Percentiles rank a stretch among this genome's conserved stretches.
phyloP scores from a whole-genome alignment of 1,140 invertebrate species.

The Neoseiulus cucumeris region DNA sequence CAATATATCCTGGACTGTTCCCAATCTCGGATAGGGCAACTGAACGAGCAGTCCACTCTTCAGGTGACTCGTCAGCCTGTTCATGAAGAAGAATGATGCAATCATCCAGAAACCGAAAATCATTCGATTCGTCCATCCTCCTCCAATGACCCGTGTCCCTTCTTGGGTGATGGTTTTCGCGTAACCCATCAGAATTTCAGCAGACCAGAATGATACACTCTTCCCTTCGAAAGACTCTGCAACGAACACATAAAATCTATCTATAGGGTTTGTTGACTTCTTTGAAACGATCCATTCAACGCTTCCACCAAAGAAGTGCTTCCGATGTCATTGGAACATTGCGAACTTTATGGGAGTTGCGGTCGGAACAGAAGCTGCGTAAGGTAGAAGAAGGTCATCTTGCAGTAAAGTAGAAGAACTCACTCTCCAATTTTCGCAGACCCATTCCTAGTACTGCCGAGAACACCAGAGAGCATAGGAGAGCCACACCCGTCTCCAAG shows the following conservation, averaged over 20 bases:
- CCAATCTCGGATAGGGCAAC: neutral
- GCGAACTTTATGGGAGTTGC: too few species aligned
- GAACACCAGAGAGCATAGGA: neutral
- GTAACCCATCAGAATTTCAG: neutral
- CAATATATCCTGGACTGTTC: neutral
- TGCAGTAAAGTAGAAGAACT: too few species aligned
- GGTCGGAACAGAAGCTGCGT: too few species aligned
- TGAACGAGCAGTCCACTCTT: neutral
- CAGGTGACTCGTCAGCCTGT: neutral
- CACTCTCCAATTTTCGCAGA: neutral
- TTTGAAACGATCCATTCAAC: too few species aligned
- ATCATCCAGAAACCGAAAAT: neutral
- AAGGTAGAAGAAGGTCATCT: too few species aligned
- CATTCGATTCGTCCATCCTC: neutral
- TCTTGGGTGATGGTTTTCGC: neutral
- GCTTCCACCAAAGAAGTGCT: too few species aligned
- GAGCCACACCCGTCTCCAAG: neutral
- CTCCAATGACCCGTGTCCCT: neutral
- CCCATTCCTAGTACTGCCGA: neutral
- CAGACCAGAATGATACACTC: neutral
- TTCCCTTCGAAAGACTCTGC: neutral
- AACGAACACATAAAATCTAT: too few species aligned
- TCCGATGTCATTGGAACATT: too few species aligned
- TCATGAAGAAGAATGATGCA: neutral
- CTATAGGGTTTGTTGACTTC: too few species aligned